phyloP scores from a whole-genome alignment of 2,113 vertebrate species.

The Lethenteron reissneri region DNA sequence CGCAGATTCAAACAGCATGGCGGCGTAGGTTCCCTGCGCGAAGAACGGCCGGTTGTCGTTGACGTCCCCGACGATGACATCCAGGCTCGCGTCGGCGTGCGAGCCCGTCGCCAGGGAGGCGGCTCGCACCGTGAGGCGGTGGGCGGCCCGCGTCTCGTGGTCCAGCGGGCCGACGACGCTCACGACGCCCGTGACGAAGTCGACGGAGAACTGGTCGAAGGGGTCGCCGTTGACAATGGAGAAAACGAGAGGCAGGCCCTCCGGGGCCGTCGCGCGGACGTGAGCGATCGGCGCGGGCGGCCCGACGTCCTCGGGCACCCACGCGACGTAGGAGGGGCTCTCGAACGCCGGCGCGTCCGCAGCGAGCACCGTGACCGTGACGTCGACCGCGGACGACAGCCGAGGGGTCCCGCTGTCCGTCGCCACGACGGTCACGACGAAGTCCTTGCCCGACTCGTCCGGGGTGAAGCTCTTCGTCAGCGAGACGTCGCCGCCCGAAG shows the following conservation, averaged over 20 bases:
- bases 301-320: conserved; percentile 57
- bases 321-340: conserved; percentile 69
- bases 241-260: conserved; percentile 72
- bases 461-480: conserved; percentile 47
- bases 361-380: conserved; percentile 58
- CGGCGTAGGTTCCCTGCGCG: conserved; percentile 29
- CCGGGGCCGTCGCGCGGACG: conserved; percentile 56
- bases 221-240: conserved; percentile 77
- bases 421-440: conserved; percentile 25
- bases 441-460: conserved; percentile 72
- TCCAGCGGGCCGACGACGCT: conserved; percentile 50
- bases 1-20: conserved; percentile 59
- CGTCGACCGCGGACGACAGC: conserved; percentile 38
- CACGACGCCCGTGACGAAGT: conserved; percentile 76
- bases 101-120: conserved; percentile 66
- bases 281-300: conserved; percentile 62
- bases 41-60: conserved; percentile 75
- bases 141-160: conserved; percentile 78
- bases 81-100: conserved; percentile 67
- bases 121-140: conserved; percentile 60
- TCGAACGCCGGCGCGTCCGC: conserved; percentile 76
- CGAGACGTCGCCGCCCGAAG: conserved; percentile 35
- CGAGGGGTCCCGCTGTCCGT: conserved; percentile 46
- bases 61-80: conserved; percentile 56
- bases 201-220: conserved; percentile 63